phyloP scores from a whole-genome alignment of 2,888 invertebrate genomes.

The Horisme vitalbata region DNA sequence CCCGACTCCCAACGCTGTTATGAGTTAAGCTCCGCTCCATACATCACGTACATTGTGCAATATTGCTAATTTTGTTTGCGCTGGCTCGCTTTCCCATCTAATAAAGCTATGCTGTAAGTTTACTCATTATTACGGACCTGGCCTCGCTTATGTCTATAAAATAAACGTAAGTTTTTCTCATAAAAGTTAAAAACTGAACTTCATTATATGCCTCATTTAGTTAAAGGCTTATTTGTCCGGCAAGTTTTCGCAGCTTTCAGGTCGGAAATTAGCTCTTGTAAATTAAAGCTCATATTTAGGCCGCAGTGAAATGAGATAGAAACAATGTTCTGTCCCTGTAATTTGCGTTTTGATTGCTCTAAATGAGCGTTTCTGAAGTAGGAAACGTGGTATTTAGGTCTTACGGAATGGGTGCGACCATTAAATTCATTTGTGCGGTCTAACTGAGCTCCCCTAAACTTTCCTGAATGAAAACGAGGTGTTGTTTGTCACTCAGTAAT shows the following conservation, averaged over 20 bases:
- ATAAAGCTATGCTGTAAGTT: conserved; percentile 19
- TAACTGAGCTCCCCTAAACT: conserved; percentile 47
- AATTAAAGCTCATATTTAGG: conserved; percentile 16
- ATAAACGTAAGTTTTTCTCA: conserved; percentile 27
- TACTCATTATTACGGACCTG: conserved; percentile 12
- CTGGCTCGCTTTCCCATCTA: conserved; percentile 11
- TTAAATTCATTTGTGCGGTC: conserved; percentile 49
- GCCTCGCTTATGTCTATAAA: conserved; percentile 18
- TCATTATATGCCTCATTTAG: conserved; percentile 24
- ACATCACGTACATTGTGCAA: conserved; percentile 26
- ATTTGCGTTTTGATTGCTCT: conserved; percentile 19
- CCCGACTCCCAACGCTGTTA: conserved; percentile 20
- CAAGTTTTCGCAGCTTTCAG: conserved; percentile 25
- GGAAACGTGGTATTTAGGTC: conserved; percentile 27
- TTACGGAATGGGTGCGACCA: conserved; percentile 42
- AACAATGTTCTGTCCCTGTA: conserved; percentile 5
- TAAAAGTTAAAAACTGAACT: conserved; percentile 28
- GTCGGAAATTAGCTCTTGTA: conserved; percentile 19
- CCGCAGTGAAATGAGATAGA: conserved; percentile 5
- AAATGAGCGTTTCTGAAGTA: conserved; percentile 13
- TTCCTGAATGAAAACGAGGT: conserved; percentile 44
- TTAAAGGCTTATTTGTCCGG: conserved; percentile 26
- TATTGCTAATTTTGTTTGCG: conserved; percentile 26
- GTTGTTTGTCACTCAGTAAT: conserved; percentile 50
- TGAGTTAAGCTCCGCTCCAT: conserved; percentile 21